Evolutionary conservation across 92 coral and sea anemone genomes (phyloP).

Genomic region (Plumapathes pennacea): DNA sequence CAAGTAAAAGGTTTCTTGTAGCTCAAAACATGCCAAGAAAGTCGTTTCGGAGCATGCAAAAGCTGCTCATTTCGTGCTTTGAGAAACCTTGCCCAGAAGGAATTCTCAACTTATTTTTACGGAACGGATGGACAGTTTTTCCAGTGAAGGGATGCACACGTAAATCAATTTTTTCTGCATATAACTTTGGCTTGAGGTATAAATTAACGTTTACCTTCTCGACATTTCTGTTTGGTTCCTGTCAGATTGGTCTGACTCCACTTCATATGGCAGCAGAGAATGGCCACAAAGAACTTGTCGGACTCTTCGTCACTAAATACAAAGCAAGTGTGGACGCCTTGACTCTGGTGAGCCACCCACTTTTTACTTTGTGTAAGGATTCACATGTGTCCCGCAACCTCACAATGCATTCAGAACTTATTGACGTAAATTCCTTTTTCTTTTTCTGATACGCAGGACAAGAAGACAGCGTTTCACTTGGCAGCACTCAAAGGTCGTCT

Average conservation of each 20-base stretch:
- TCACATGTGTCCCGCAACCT: neutral
- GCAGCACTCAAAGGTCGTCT: conserved; percentile 90
- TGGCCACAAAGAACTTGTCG: conserved; percentile 91
- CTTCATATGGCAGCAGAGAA: conserved; percentile 90
- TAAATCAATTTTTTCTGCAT: no score
- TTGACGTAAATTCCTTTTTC: neutral
- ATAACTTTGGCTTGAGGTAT: no score
- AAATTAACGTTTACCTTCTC: no score
- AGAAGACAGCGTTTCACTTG: conserved; percentile 92
- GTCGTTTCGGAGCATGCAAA: no score
- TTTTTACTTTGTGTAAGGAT: neutral
- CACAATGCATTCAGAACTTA: neutral
- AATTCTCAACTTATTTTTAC: no score
- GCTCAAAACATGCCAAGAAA: no score
- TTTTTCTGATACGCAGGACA: conserved; percentile 53
- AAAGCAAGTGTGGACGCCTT: conserved; percentile 94
- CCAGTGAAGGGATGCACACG: no score
- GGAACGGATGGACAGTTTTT: no score
- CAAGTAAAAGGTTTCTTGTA: no score
- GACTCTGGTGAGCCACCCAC: conserved; percentile 67
- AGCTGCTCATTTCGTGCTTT: no score
- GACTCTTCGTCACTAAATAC: conserved; percentile 72
- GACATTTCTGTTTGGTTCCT: no score
- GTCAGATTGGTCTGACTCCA: conserved; percentile 86
- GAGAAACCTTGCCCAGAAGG: no score